These are phyloP conservation scores for Hylaea fasciaria DNA, from an alignment of 2,888 invertebrate species.

Conservation along the genomic window DNA sequence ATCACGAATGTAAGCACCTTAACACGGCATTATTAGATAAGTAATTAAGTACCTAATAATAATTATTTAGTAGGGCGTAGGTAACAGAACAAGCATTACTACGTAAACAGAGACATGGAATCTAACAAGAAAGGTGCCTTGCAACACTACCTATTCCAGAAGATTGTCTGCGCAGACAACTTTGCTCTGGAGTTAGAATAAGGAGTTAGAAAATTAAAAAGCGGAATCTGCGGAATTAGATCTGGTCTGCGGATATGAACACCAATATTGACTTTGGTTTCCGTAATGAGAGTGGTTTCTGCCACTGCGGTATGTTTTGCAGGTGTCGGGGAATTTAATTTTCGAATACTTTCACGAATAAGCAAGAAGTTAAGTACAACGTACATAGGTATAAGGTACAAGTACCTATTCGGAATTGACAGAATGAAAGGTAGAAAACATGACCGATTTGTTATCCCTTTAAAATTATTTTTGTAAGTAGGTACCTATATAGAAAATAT, in stretches of 20 bases:
- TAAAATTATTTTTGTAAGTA: too few species aligned
- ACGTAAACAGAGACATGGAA: constrained; percentile 28
- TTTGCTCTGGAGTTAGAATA: constrained; percentile 23
- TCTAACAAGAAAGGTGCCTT: constrained; percentile 16
- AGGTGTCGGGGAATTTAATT: not conserved
- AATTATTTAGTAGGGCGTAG: too few species aligned
- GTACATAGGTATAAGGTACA: too few species aligned
- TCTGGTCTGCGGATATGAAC: constrained; percentile 31
- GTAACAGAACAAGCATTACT: not conserved
- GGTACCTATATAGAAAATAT: too few species aligned
- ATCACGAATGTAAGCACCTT: too few species aligned
- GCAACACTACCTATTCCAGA: constrained; percentile 19
- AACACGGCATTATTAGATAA: too few species aligned
- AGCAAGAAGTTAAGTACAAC: too few species aligned
- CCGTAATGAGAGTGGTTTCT: constrained; percentile 6
- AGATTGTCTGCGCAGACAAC: constrained; percentile 21
- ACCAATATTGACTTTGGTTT: constrained; percentile 29
- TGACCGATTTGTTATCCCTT: too few species aligned
- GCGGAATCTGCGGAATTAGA: constrained; percentile 30
- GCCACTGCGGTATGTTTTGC: not conserved
- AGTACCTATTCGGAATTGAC: too few species aligned
- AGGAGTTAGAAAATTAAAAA: constrained; percentile 32
- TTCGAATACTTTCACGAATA: not conserved
- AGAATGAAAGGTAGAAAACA: too few species aligned
- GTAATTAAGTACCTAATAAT: too few species aligned